Evolutionary conservation across 2,888 invertebrate genomes (phyloP), one percentile per base, ranked within the genome.

Genomic region (Calliphora vomitoria): DNA sequence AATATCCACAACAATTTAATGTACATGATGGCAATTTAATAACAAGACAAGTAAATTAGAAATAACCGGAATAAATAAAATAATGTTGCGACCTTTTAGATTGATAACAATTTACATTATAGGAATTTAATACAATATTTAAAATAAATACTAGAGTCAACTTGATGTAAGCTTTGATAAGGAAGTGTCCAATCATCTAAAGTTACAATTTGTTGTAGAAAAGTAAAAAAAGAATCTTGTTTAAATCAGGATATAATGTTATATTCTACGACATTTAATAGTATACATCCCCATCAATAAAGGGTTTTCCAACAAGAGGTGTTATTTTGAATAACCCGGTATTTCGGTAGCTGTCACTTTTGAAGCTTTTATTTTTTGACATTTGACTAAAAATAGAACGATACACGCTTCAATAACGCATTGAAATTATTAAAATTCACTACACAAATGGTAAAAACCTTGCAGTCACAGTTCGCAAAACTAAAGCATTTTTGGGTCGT

Each of bases 1-100:
- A 62, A 25, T 8, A 55, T 8, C 10, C n/a, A 55, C n/a, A 20
- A 55, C 60, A 35, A 80, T 80, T 80, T 69, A 71, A 47, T 50
- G 10, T 64, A 75, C 35, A 72, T 64, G 64, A 18, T 53, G 18
- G 64, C 55, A 55, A 82, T 66, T 82, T 82, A 66, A 74, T 47
- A 82, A 66, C 58, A 50, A 74, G 74, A 82, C 82, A 82, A 68
- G 47, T 82, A 75, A 75, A 75, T 75, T 82, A 60, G 47, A 75
- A 75, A 60, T 47, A 75, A 55, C 8, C n/a, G 60, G 35, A 68
- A 62, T 68, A 74, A 74, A 66, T 74, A 47, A 66, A 62, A 5
- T 60, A 58, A 58, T 35, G 35, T 20, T 58, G 58, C 15, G 15
- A 8, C 10, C 66, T 18, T 18, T 20, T 25, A 74, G 72, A 81